Percentiles rank a stretch among this genome's conserved stretches.
phyloP scores from a whole-genome alignment of 2,797 vertebrate genomes.

The Centropyge bicolor region DNA sequence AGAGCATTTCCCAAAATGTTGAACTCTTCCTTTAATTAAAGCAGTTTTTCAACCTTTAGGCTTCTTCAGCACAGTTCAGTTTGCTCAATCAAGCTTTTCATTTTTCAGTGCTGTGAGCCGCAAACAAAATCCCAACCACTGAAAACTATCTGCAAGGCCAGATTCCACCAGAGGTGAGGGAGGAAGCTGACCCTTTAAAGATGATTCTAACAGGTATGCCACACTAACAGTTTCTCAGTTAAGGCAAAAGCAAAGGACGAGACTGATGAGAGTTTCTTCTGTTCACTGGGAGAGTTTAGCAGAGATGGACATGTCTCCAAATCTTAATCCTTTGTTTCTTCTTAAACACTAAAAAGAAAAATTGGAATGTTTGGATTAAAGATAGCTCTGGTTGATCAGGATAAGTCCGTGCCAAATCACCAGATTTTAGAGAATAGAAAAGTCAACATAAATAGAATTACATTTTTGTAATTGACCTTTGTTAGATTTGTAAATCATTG shows the following conservation, averaged over 20 bases:
- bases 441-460: too few relatives aligned
- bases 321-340: conserved; percentile 6
- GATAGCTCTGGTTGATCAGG: fast-evolving
- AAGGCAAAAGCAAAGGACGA: not conserved
- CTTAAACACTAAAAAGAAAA: conserved; percentile 61
- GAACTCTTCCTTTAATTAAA: not conserved
- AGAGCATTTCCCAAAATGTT: not conserved
- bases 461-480: too few relatives aligned
- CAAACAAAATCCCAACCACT: not conserved
- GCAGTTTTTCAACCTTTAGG: not conserved
- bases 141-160: not conserved
- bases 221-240: not conserved
- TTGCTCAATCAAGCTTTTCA: not conserved
- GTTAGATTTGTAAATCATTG: not conserved
- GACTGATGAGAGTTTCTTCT: not conserved
- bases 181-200: not conserved
- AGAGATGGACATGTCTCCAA: not conserved
- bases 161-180: not conserved
- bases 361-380: not conserved
- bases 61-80: too few relatives aligned
- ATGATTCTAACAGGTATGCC: not conserved
- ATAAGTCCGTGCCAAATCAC: too few relatives aligned
- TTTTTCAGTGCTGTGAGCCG: not conserved
- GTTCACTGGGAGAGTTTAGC: not conserved
- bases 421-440: too few relatives aligned